Conservation (phyloP, 2,797 vertebrate species). For the Morus bassanus region DNA sequence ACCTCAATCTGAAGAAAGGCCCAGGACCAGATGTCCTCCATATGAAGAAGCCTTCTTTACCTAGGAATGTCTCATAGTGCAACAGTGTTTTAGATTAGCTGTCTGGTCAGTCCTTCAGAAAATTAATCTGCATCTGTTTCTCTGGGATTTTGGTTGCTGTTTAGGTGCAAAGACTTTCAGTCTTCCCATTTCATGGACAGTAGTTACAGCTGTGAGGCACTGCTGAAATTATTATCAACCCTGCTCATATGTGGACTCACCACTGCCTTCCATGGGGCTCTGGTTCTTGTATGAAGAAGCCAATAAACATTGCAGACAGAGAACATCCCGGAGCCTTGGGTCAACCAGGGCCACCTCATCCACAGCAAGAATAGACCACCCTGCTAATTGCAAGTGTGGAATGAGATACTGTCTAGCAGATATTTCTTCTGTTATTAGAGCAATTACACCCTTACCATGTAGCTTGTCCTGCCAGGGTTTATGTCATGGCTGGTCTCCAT, state of each 20-base stretch:
- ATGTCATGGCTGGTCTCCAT: not conserved
- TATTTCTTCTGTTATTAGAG: not conserved
- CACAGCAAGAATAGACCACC: not conserved
- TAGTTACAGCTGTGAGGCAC: not conserved
- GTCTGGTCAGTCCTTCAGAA: not conserved
- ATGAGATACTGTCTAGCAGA: not conserved
- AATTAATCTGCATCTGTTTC: not conserved
- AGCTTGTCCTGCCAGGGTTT: not conserved
- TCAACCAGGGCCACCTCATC: not conserved
- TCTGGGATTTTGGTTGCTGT: not conserved
- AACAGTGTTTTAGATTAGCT: not conserved
- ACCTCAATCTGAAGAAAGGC: not conserved
- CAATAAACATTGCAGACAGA: not conserved
- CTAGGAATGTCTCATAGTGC: not conserved
- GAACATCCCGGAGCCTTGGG: not conserved
- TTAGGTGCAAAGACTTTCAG: not conserved
- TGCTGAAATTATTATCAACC: not conserved
- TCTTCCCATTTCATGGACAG: not conserved
- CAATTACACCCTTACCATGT: not conserved
- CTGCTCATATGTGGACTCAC: not conserved
- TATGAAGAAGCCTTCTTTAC: not conserved
- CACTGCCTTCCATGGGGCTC: accelerated
- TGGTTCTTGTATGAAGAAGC: not conserved
- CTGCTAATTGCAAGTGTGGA: not conserved
- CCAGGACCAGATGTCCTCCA: not conserved